Evolutionary conservation across 2,113 vertebrate species (phyloP).

Genomic region (Aspidoscelis tigris): DNA sequence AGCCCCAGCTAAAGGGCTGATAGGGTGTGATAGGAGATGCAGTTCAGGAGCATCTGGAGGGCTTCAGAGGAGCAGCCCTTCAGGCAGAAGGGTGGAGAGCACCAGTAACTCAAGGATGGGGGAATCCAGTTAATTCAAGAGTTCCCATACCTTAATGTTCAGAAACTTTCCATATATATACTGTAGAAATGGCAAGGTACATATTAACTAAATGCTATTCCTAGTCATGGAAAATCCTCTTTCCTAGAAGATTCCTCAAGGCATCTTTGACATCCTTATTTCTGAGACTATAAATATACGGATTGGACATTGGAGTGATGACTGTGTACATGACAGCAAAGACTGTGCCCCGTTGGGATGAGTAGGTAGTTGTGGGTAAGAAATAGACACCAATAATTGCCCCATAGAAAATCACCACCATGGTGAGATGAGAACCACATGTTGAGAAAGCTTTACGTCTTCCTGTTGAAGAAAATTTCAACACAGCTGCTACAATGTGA

Average conservation of each 20-base stretch:
- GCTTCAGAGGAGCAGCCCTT: too few species aligned
- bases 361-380: slow-evolving; percentile 17
- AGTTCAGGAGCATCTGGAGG: too few species aligned
- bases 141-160: too few species aligned
- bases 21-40: too few species aligned
- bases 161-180: too few species aligned
- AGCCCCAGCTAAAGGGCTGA: too few species aligned
- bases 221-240: not conserved
- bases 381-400: slow-evolving; percentile 54
- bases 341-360: slow-evolving; percentile 20
- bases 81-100: too few species aligned
- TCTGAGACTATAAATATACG: slow-evolving; percentile 45
- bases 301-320: slow-evolving; percentile 25
- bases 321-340: slow-evolving; percentile 41
- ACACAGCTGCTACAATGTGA: slow-evolving; percentile 42
- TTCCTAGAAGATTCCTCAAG: slow-evolving; percentile 27
- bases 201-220: not conserved
- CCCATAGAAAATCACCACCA: slow-evolving; percentile 60
- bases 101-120: too few species aligned
- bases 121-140: too few species aligned
- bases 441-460: slow-evolving; percentile 47
- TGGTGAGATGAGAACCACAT: slow-evolving; percentile 61
- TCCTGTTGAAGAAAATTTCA: slow-evolving; percentile 49
- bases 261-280: slow-evolving; percentile 47
- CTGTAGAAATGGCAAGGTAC: not conserved